These are phyloP conservation scores for Paratilapia polleni DNA, from an alignment of 2,113 vertebrate genomes.

Conservation along the genomic window DNA sequence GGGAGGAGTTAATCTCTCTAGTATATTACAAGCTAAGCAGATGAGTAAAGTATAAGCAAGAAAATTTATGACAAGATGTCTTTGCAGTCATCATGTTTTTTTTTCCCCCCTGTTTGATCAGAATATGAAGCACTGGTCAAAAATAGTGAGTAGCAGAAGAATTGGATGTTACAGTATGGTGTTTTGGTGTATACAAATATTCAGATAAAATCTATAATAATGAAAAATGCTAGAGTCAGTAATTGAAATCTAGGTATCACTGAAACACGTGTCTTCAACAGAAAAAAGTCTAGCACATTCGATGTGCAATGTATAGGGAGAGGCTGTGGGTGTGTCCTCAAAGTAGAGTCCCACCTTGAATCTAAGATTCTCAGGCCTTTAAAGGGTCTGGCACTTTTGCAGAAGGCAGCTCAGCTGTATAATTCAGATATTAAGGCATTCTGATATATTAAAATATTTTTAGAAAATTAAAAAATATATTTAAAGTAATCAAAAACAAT, in stretches of 20 bases:
- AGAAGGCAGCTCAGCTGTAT: neutral
- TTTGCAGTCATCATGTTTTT: no score
- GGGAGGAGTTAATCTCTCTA: neutral
- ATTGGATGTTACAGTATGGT: neutral
- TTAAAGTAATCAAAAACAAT: slow-evolving; percentile 42
- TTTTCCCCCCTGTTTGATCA: neutral
- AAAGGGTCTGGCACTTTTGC: neutral
- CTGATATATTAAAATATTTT: neutral
- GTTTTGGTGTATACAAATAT: neutral
- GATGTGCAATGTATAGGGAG: slow-evolving; percentile 20
- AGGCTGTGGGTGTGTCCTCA: slow-evolving; percentile 53
- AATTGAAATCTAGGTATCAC: neutral
- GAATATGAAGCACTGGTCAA: neutral
- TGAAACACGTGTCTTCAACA: neutral
- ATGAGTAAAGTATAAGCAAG: neutral
- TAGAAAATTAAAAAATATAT: neutral
- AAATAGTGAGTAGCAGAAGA: neutral
- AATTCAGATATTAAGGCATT: neutral
- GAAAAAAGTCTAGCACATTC: neutral
- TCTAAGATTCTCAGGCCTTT: slow-evolving; percentile 26
- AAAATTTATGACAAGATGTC: neutral
- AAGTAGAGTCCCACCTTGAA: neutral
- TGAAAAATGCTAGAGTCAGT: neutral
- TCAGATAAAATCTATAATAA: neutral
- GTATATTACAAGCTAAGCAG: neutral